These are phyloP conservation scores for Oscheius sp. DNA, from an alignment of 1,140 invertebrate species.

Conservation along the genomic window DNA sequence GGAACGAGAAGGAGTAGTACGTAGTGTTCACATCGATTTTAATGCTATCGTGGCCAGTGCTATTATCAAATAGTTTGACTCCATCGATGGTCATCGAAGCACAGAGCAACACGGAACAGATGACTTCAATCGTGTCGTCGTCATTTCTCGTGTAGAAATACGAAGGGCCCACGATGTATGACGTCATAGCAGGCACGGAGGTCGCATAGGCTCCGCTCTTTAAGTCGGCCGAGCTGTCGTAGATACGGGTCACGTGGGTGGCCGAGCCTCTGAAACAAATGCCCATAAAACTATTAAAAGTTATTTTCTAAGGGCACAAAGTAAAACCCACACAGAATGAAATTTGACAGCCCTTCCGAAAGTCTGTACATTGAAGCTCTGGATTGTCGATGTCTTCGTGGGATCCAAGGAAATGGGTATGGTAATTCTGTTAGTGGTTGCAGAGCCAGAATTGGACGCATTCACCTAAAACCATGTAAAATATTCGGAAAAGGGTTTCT, in stretches of 20 bases:
- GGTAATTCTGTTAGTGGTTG: no score
- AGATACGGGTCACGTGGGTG: slow-evolving; percentile 13
- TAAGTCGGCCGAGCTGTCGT: background rate
- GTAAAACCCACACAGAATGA: background rate
- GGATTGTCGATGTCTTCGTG: background rate
- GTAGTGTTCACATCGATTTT: background rate
- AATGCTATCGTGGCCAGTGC: background rate
- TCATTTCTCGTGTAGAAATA: slow-evolving; percentile 25
- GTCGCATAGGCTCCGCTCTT: slow-evolving; percentile 1
- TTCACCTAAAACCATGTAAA: no score
- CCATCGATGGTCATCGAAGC: background rate
- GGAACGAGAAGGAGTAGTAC: slow-evolving; percentile 6
- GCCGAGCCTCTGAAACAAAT: slow-evolving; percentile 2
- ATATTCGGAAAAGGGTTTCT: background rate
- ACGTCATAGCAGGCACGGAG: slow-evolving; percentile 1
- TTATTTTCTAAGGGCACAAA: background rate
- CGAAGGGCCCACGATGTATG: background rate
- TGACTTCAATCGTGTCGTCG: slow-evolving; percentile 7
- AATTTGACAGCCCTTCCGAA: background rate
- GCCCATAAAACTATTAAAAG: background rate
- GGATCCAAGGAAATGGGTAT: background rate
- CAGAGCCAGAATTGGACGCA: no score
- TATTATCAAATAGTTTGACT: background rate
- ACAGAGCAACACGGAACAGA: slow-evolving; percentile 1
- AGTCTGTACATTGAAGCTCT: background rate